These are phyloP conservation scores for Atethmia centrago DNA, from an alignment of 2,888 invertebrate genomes.

Conservation along the genomic window DNA sequence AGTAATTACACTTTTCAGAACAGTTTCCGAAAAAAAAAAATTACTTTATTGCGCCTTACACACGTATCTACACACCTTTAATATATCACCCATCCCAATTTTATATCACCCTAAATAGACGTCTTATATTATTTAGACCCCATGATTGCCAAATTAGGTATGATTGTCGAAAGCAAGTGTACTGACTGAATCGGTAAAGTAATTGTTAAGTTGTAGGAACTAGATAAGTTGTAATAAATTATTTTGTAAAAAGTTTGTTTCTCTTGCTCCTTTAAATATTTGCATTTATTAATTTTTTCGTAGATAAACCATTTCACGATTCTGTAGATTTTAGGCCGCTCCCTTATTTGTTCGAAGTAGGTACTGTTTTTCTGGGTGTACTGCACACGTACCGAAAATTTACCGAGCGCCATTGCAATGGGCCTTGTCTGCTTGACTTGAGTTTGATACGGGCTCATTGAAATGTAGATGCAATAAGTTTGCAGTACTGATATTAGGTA, in stretches of 20 bases:
- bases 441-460: background rate
- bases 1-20: too few relatives aligned
- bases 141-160: constrained; percentile 56
- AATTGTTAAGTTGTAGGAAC: constrained; percentile 76
- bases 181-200: constrained; percentile 69
- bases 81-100: constrained; percentile 74
- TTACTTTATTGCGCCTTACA: constrained; percentile 29
- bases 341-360: constrained; percentile 7
- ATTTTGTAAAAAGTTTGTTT: constrained; percentile 70
- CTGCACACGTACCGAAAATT: background rate
- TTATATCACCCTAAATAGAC: constrained; percentile 73
- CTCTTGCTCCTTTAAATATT: constrained; percentile 50
- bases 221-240: constrained; percentile 81
- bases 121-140: constrained; percentile 49
- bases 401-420: constrained; percentile 5
- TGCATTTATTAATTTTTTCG: constrained; percentile 4
- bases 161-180: constrained; percentile 59
- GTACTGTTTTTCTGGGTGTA: background rate
- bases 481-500: background rate
- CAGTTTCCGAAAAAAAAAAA: constrained; percentile 17
- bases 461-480: background rate
- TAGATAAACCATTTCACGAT: background rate
- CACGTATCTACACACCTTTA: constrained; percentile 57
- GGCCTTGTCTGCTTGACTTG: background rate
- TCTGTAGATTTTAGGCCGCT: constrained; percentile 22